Percentiles rank a stretch among this genome's conserved stretches.
These are phyloP conservation scores for Amiota minor DNA, from an alignment of 2,888 invertebrate genomes.

Conservation along the genomic window DNA sequence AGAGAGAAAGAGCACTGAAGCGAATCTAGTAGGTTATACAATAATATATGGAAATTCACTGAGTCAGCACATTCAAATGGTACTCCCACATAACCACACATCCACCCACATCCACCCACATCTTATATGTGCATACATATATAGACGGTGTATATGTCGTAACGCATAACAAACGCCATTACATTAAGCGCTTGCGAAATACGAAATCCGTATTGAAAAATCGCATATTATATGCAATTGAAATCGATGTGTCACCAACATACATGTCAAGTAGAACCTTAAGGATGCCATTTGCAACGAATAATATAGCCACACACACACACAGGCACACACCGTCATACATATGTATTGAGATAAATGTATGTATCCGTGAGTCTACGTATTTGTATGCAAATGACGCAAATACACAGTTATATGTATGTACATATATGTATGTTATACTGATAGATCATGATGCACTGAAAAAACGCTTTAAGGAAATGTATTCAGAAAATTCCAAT, in stretches of 20 bases:
- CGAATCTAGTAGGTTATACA: neutral
- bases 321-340: no score
- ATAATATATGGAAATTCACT: neutral
- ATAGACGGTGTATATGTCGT: neutral
- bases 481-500: no score
- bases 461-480: no score
- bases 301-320: neutral
- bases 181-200: neutral
- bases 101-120: neutral
- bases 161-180: neutral
- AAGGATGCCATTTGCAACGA: slow-evolving; percentile 3
- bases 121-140: slow-evolving; percentile 6
- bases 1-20: neutral
- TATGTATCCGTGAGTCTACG: slow-evolving; percentile 14
- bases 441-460: no score
- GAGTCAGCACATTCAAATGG: neutral
- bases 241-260: slow-evolving; percentile 63
- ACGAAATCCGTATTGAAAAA: slow-evolving; percentile 61
- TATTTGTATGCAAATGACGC: neutral
- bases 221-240: slow-evolving; percentile 63
- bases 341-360: slow-evolving; percentile 23
- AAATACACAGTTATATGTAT: no score
- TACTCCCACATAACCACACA: neutral
- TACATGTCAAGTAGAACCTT: slow-evolving; percentile 33
- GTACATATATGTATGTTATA: no score